A percentile compares a stretch with the other conserved stretches of the same genome.
phyloP scores from a whole-genome alignment of 1,140 invertebrate species.

The Aphelenchoides besseyi region DNA sequence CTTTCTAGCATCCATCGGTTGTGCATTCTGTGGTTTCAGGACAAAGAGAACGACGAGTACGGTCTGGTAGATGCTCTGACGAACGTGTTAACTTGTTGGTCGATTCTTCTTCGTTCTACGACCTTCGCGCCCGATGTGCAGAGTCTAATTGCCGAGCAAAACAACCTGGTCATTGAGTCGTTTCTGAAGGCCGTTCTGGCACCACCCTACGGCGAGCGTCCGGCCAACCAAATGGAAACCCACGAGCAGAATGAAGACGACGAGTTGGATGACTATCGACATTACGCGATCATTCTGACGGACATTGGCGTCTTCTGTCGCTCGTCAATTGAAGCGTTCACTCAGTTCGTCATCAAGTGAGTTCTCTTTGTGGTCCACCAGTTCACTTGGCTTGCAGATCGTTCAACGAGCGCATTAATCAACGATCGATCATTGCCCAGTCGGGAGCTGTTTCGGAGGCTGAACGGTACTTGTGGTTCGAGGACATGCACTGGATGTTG shows the following conservation, averaged over 20 bases:
- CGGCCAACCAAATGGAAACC: background rate
- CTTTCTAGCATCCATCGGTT: background rate
- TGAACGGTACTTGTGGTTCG: slow-evolving; percentile 5
- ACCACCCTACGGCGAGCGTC: slow-evolving; percentile 2
- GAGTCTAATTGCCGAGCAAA: background rate
- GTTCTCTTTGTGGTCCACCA: background rate
- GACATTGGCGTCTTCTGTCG: slow-evolving; percentile 19
- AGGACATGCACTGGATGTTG: slow-evolving; percentile 21
- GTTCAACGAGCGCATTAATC: slow-evolving; percentile 16
- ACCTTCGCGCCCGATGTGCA: background rate
- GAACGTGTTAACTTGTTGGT: background rate
- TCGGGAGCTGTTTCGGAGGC: slow-evolving; percentile 8
- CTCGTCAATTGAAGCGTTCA: background rate
- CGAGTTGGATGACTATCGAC: slow-evolving; percentile 9
- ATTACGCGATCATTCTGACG: slow-evolving; percentile 12
- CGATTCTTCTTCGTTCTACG: slow-evolving; percentile 2
- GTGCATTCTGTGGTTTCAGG: slow-evolving; percentile 9
- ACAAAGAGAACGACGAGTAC: slow-evolving; percentile 14
- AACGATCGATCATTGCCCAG: background rate
- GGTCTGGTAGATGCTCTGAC: slow-evolving; percentile 6
- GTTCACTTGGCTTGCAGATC: background rate
- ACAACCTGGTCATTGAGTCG: slow-evolving; percentile 11
- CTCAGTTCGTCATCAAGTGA: slow-evolving; percentile 9
- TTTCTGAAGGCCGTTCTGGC: slow-evolving; percentile 20
- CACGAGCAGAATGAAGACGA: slow-evolving; percentile 11